These are phyloP conservation scores for Aricia agestis DNA, from an alignment of 1,140 invertebrate species.

Conservation along the genomic window DNA sequence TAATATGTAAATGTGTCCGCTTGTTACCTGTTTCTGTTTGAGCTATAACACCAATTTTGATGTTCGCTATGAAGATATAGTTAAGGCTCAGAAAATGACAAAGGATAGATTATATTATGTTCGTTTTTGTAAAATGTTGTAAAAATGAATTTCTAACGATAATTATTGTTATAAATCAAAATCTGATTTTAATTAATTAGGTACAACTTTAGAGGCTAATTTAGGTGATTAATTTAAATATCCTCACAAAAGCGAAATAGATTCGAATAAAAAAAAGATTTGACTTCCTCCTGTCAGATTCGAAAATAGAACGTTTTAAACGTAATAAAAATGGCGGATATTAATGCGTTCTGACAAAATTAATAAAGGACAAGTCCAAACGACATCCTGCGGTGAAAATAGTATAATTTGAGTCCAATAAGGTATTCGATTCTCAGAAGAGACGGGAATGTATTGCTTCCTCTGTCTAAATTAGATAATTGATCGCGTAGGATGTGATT, in stretches of 20 bases:
- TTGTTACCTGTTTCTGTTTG: too few relatives aligned
- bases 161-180: not conserved
- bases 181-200: too few relatives aligned
- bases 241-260: too few relatives aligned
- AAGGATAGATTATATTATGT: too few relatives aligned
- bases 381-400: not conserved
- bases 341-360: not conserved
- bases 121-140: too few relatives aligned
- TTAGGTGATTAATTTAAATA: too few relatives aligned
- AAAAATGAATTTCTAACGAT: too few relatives aligned
- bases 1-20: too few relatives aligned
- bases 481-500: not conserved
- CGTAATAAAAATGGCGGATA: not conserved
- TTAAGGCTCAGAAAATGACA: too few relatives aligned
- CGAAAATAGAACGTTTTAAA: constrained; percentile 3
- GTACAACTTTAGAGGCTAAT: too few relatives aligned
- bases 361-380: constrained; percentile 1
- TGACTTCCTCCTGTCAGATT: not conserved
- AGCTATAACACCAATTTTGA: too few relatives aligned
- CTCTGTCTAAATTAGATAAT: not conserved
- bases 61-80: too few relatives aligned
- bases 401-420: not conserved
- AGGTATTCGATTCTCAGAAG: not conserved
- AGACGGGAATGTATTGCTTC: not conserved
- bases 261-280: not conserved